phyloP scores from a whole-genome alignment of 2,113 vertebrate genomes.

The Narcine bancroftii region DNA sequence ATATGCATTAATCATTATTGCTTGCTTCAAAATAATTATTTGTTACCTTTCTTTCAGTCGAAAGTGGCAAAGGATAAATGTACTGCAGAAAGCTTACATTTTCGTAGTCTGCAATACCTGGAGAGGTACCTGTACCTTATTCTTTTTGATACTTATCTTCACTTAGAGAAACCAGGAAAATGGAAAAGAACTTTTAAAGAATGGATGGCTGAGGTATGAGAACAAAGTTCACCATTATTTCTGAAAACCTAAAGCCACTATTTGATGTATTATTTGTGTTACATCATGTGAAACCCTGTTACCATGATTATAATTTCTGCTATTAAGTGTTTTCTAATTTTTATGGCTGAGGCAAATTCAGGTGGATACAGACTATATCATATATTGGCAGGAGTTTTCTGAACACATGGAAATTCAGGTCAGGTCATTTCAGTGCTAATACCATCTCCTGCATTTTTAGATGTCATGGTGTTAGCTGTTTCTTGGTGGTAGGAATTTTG shows the following conservation, averaged over 20 bases:
- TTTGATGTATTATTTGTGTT: neutral
- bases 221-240: neutral
- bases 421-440: too few relatives aligned
- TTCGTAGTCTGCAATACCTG: conserved; percentile 34
- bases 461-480: too few relatives aligned
- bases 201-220: conserved; percentile 38
- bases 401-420: too few relatives aligned
- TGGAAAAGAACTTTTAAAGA: conserved; percentile 37
- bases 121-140: conserved; percentile 38
- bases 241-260: neutral
- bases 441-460: too few relatives aligned
- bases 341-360: too few relatives aligned
- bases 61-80: conserved; percentile 23
- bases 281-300: neutral
- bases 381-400: too few relatives aligned
- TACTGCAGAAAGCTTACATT: neutral
- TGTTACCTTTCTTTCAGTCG: neutral
- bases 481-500: too few relatives aligned
- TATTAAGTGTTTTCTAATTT: too few relatives aligned
- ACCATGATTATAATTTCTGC: neutral
- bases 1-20: neutral
- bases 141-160: conserved; percentile 37
- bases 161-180: conserved; percentile 37
- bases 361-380: too few relatives aligned
- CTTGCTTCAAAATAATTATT: neutral